Conservation (phyloP, 1,140 invertebrate species). For the Myzus persicae region DNA sequence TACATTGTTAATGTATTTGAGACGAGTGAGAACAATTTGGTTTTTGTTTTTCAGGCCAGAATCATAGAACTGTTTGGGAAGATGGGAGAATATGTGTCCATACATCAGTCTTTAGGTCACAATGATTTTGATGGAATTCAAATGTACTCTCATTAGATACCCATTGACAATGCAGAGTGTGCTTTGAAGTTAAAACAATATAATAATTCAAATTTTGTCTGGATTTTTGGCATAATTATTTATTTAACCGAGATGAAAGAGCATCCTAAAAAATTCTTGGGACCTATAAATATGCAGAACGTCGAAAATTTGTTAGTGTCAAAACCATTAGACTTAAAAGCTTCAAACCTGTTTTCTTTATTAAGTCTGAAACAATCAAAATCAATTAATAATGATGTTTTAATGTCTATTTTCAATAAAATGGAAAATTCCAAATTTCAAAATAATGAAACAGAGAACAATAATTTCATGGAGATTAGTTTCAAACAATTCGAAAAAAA, state of each 20-base stretch:
- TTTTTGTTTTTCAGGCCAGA: conserved; percentile 35
- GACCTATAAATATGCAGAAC: conserved; percentile 41
- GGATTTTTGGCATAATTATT: conserved; percentile 29
- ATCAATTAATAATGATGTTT: not conserved
- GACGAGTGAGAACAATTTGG: not conserved
- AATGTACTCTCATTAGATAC: not conserved
- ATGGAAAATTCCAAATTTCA: not conserved
- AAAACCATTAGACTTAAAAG: not conserved
- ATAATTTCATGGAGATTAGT: not conserved
- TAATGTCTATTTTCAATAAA: not conserved
- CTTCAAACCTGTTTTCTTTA: not conserved
- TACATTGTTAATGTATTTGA: not conserved
- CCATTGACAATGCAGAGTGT: not conserved
- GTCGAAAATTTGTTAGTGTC: conserved; percentile 15
- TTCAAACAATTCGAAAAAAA: not conserved
- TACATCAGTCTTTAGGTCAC: not conserved
- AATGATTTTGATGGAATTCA: not conserved
- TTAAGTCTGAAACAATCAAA: not conserved
- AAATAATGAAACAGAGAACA: not conserved
- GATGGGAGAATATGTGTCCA: conserved; percentile 35
- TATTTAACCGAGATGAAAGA: not conserved
- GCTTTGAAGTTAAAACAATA: conserved; percentile 28
- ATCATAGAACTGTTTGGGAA: conserved; percentile 39
- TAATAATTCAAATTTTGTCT: not conserved
- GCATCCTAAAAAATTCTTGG: not conserved